These are phyloP conservation scores for Drosophila picticornis DNA, from an alignment of 2,888 invertebrate genomes.

Conservation along the genomic window DNA sequence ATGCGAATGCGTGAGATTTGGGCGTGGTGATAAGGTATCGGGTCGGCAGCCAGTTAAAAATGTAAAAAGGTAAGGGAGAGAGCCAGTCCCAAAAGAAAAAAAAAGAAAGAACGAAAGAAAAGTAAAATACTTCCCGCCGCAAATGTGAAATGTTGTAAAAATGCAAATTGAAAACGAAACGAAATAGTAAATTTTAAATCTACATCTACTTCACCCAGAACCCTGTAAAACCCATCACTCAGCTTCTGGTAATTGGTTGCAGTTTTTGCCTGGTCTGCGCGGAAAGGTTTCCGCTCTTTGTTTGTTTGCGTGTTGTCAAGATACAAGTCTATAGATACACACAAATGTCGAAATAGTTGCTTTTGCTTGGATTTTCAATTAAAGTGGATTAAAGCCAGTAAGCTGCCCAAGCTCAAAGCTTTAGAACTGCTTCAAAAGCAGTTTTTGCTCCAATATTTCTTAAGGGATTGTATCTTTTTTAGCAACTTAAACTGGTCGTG, in stretches of 20 bases:
- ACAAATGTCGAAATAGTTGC: conserved; percentile 12
- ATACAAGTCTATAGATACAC: conserved; percentile 28
- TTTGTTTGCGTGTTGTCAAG: conserved; percentile 25
- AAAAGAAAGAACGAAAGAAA: neutral
- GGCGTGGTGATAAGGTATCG: conserved; percentile 64
- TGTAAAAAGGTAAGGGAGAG: conserved; percentile 55
- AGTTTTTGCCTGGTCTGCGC: conserved; percentile 25
- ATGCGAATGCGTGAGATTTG: conserved; percentile 74
- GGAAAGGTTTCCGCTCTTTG: neutral
- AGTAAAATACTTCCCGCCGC: neutral
- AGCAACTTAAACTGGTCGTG: neutral
- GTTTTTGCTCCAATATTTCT: conserved; percentile 20
- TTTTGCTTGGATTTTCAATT: conserved; percentile 62
- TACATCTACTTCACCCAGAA: neutral
- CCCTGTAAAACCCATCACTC: neutral
- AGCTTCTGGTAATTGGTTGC: conserved; percentile 23
- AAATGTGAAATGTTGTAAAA: conserved; percentile 64
- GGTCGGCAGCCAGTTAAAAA: conserved; percentile 29
- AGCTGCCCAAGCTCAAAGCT: conserved; percentile 29
- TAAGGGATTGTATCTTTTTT: conserved; percentile 13
- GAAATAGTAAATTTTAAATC: conserved; percentile 71
- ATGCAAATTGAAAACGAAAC: conserved; percentile 74
- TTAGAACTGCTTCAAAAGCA: conserved; percentile 25
- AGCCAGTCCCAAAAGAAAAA: conserved; percentile 2
- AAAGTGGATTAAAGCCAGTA: conserved; percentile 51